A percentile compares a stretch with the other conserved stretches of the same genome.
Conservation (phyloP, 2,113 vertebrate genomes). For the Thamnophis sirtalis region DNA sequence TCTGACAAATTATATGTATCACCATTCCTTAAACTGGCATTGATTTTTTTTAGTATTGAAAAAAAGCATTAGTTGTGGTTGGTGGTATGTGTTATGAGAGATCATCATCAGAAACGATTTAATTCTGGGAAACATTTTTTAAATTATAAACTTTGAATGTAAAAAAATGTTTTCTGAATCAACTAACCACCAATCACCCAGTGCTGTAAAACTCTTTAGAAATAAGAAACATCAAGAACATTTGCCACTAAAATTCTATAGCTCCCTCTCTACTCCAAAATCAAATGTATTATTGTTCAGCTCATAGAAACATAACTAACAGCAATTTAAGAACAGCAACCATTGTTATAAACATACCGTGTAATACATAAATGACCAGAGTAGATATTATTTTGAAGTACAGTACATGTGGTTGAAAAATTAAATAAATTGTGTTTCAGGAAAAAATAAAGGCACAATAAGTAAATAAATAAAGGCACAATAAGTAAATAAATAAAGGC, state of each 20-base stretch:
- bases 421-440: background rate
- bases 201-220: background rate
- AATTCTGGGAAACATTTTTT: slow-evolving; percentile 11
- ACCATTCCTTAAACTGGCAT: slow-evolving; percentile 47
- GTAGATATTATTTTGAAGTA: background rate
- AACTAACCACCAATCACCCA: background rate
- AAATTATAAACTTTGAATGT: background rate
- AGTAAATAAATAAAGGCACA: no score
- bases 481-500: no score
- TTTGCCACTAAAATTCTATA: background rate
- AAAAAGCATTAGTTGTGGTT: slow-evolving; percentile 24
- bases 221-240: background rate
- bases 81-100: slow-evolving; percentile 32
- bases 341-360: background rate
- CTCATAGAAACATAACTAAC: background rate
- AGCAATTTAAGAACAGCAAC: background rate
- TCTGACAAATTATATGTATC: slow-evolving; percentile 63
- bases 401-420: background rate
- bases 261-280: background rate
- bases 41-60: slow-evolving; percentile 33
- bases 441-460: background rate
- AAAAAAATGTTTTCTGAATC: background rate
- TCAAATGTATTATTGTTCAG: background rate
- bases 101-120: slow-evolving; percentile 1
- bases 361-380: background rate